A percentile compares a stretch with the other conserved stretches of the same genome.
Conservation (phyloP, 2,888 invertebrate species). For the Apeira syringaria region DNA sequence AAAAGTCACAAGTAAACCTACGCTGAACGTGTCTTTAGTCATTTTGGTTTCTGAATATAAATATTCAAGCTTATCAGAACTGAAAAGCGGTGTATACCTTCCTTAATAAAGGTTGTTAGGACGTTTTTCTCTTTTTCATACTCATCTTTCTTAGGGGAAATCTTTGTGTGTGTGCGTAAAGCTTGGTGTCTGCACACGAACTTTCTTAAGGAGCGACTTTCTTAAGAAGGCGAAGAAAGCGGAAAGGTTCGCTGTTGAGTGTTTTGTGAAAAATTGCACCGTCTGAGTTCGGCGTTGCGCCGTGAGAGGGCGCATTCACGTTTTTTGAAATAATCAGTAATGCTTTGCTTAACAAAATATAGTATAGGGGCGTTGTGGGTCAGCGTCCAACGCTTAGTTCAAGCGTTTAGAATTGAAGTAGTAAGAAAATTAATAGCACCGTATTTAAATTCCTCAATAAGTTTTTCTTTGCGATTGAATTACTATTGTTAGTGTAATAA, state of each 20-base stretch:
- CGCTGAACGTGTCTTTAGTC: constrained; percentile 24
- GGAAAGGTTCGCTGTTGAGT: constrained; percentile 76
- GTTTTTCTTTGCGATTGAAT: constrained; percentile 2
- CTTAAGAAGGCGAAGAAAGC: constrained; percentile 80
- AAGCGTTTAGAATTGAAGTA: neutral
- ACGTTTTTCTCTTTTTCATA: constrained; percentile 37
- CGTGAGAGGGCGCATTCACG: constrained; percentile 65
- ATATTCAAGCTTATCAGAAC: neutral
- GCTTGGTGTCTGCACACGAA: constrained; percentile 46
- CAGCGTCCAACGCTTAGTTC: neutral
- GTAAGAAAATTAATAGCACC: too few relatives aligned
- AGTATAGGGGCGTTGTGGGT: neutral
- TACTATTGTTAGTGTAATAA: neutral
- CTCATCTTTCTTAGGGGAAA: constrained; percentile 41
- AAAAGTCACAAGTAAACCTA: constrained; percentile 36
- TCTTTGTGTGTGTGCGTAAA: constrained; percentile 13
- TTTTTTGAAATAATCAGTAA: constrained; percentile 28
- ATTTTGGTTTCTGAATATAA: constrained; percentile 30
- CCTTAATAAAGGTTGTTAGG: constrained; percentile 27
- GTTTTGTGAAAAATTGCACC: constrained; percentile 73
- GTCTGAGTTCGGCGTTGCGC: constrained; percentile 48
- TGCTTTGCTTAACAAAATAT: neutral
- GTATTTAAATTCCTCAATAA: too few relatives aligned
- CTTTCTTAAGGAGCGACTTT: constrained; percentile 75
- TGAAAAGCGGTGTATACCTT: constrained; percentile 28